A percentile compares a stretch with the other conserved stretches of the same genome.
These are phyloP conservation scores for Champsocephalus gunnari DNA, from an alignment of 2,797 vertebrate species.

Conservation along the genomic window DNA sequence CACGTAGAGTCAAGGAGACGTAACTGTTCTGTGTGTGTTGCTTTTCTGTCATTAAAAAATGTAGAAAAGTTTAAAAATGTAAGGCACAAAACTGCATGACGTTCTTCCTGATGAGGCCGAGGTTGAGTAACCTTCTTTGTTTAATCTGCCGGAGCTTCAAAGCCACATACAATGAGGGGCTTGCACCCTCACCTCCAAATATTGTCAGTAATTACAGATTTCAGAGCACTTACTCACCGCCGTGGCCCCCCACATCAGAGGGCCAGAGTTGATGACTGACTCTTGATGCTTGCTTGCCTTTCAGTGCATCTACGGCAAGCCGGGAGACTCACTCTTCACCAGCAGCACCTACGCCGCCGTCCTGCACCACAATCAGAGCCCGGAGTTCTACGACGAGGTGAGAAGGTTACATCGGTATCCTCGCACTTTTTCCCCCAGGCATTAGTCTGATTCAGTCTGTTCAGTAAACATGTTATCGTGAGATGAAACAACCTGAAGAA, in stretches of 20 bases:
- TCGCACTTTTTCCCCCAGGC: too few species aligned
- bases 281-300: constrained; percentile 56
- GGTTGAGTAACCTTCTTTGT: constrained; percentile 1
- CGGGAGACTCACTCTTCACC: constrained; percentile 89
- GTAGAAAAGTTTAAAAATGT: neutral
- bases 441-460: neutral
- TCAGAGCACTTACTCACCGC: constrained; percentile 26
- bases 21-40: constrained; percentile 12
- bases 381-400: constrained; percentile 98
- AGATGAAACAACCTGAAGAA: neutral
- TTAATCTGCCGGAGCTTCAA: constrained; percentile 7
- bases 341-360: constrained; percentile 87
- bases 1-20: neutral
- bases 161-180: neutral
- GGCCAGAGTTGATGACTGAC: constrained; percentile 1
- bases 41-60: constrained; percentile 9
- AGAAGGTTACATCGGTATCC: constrained; percentile 28
- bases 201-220: constrained; percentile 31
- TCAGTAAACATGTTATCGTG: neutral
- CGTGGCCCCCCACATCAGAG: constrained; percentile 3
- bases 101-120: neutral
- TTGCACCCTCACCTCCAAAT: constrained; percentile 15
- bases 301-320: constrained; percentile 97
- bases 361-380: constrained; percentile 96
- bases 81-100: neutral